Base-by-base conservation (phyloP, 1,140 invertebrate genomes). In the Stratiolaelaps scimitus region DNA sequence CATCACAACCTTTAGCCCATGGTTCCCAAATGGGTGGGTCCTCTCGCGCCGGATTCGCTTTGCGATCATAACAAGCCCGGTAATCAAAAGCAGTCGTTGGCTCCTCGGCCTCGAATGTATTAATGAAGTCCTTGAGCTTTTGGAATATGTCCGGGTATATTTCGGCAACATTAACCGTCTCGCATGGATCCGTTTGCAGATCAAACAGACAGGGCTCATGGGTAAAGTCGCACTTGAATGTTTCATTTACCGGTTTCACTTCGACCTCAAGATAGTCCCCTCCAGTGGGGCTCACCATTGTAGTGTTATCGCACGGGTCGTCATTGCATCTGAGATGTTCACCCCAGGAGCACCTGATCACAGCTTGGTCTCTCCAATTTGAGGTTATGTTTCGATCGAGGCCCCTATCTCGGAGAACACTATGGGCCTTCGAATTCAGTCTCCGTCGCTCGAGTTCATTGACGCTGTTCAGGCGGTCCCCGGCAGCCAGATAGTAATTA, bases 161-260 rank as follows among this genome's bases (percentile, higher is more conserved):
- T n/a, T 66, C 23, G 43, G 74, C 75, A 23, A 77, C 64, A 65
- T 77, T 77, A 56, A 73, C 67, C 64, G 70, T 74, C 67, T 77
- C 76, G 69, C 76, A 77, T 1, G 76, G 76, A 71, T 77, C 76
- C 15, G 69, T 48, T 7, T 71, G 66, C 46, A 77, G 71, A 65
- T 77, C 69, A 68, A 72, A 77, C 28, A 77, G 65, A 65, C 75
- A 76, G 4, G 75, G 71, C 0, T 68, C 67, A 7, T 64, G 65
- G 1, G 56, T 53, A 10, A 71, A 71, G n/a, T 71, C 64, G 66
- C 74, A 76, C 64, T 71, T 73, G 20, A 53, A 69, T 4, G 67
- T 68, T 20, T 70, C 68, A 68, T 66, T 65, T 20, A 19, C 45
- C 29, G 48, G 46, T 43, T 34, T 64, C 20, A 44, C 47, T 28